These are phyloP conservation scores for Rallus limicola DNA, from an alignment of 2,113 vertebrate species.

Conservation along the genomic window DNA sequence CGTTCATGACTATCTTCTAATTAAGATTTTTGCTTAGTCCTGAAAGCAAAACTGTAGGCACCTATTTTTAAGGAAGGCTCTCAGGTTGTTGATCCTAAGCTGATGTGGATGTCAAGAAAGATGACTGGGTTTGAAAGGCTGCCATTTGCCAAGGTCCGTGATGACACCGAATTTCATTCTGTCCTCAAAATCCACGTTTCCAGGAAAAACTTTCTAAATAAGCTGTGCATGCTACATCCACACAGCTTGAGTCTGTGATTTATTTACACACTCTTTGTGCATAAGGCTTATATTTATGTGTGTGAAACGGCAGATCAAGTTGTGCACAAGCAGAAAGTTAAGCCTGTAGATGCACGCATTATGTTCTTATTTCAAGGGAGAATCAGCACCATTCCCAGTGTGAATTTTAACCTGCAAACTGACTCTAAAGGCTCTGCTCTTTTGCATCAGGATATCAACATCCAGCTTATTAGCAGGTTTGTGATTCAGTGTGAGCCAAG, in stretches of 20 bases:
- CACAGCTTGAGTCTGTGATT: neutral
- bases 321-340: neutral
- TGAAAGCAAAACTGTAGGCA: neutral
- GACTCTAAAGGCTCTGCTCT: neutral
- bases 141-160: fast-evolving
- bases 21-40: neutral
- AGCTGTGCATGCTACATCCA: fast-evolving
- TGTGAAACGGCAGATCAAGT: neutral
- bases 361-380: neutral
- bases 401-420: neutral
- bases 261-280: neutral
- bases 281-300: neutral
- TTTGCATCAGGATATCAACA: neutral
- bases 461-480: neutral
- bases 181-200: neutral
- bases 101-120: neutral
- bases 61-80: neutral
- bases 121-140: neutral
- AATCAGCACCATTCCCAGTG: fast-evolving
- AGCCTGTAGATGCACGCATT: neutral
- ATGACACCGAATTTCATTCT: neutral
- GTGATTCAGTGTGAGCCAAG: neutral
- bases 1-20: neutral
- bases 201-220: neutral
- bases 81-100: neutral